phyloP scores from a whole-genome alignment of 2,888 invertebrate genomes.

The Luperina testacea region DNA sequence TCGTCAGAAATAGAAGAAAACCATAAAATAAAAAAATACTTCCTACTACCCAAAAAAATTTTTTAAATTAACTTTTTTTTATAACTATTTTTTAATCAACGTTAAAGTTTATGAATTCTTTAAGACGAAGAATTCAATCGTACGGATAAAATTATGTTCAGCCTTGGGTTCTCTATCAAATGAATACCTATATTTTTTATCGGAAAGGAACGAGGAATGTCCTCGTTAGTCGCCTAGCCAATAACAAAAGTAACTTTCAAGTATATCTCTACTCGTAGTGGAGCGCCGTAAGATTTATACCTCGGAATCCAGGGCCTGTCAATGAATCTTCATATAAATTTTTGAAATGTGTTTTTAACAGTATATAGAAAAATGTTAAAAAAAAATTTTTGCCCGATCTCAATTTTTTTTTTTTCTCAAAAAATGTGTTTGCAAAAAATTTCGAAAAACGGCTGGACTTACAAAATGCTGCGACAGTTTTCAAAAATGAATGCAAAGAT shows the following conservation, averaged over 20 bases:
- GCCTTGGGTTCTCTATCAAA: neutral
- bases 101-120: neutral
- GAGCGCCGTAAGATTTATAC: too few species aligned
- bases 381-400: too few species aligned
- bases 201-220: neutral
- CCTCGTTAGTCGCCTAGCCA: neutral
- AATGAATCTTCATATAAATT: too few species aligned
- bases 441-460: too few species aligned
- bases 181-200: neutral
- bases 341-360: too few species aligned
- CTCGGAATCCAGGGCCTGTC: too few species aligned
- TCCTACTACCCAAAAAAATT: neutral
- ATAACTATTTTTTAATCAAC: neutral
- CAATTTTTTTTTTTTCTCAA: too few species aligned
- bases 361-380: too few species aligned
- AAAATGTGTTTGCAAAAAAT: too few species aligned
- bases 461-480: too few species aligned
- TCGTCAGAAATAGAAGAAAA: neutral
- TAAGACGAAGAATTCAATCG: neutral
- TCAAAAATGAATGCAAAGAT: too few species aligned
- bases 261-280: neutral
- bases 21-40: too few species aligned
- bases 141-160: neutral
- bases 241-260: neutral
- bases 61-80: neutral